phyloP scores from a whole-genome alignment of 2,888 invertebrate species.

The Platycnemis pennipes region DNA sequence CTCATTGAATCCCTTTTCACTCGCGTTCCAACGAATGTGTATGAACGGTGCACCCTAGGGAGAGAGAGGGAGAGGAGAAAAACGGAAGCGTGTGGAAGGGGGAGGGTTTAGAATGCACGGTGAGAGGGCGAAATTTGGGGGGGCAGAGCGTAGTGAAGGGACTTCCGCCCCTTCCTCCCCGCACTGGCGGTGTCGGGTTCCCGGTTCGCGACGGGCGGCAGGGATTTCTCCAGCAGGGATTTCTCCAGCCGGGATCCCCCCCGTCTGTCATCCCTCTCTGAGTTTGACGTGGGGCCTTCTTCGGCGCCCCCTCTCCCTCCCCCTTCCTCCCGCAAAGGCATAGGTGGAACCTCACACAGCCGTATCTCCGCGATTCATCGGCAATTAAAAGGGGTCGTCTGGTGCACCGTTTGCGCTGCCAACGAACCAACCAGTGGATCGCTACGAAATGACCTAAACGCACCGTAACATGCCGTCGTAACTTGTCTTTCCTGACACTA shows the following conservation, averaged over 20 bases:
- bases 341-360: too few species aligned
- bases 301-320: background rate
- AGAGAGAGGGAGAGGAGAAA: background rate
- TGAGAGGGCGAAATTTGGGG: background rate
- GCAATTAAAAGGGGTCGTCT: too few species aligned
- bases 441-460: too few species aligned
- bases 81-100: background rate
- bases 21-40: background rate
- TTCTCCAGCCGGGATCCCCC: background rate
- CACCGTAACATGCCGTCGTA: too few species aligned
- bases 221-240: background rate
- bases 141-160: background rate
- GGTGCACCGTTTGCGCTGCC: too few species aligned
- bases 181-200: background rate
- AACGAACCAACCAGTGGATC: too few species aligned
- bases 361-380: too few species aligned
- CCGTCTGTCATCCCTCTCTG: background rate
- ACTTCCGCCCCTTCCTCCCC: constrained; percentile 18
- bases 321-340: too few species aligned
- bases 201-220: constrained; percentile 6
- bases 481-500: too few species aligned
- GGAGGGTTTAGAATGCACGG: background rate
- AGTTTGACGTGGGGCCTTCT: background rate
- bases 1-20: constrained; percentile 21
- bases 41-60: constrained; percentile 31